phyloP scores from a whole-genome alignment of 2,113 vertebrate genomes.

The Ptilorrhoa leucosticta region DNA sequence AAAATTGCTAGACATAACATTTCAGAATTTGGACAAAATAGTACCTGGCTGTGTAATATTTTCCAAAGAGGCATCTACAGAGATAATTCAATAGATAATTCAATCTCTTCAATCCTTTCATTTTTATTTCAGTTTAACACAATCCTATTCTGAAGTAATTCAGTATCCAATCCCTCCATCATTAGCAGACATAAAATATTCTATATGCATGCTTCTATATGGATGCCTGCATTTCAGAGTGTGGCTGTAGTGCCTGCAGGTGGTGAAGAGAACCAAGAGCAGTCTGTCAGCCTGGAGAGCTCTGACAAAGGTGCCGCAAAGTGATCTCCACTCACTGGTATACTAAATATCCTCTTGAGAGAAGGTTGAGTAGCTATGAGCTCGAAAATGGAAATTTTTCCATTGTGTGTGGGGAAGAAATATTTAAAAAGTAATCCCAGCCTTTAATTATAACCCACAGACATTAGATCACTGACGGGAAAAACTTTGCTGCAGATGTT shows the following conservation, averaged over 20 bases:
- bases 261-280: not conserved
- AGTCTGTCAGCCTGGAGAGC: not conserved
- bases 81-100: not conserved
- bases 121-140: not conserved
- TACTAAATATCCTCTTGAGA: not conserved
- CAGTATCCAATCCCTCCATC: not conserved
- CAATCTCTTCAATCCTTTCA: not conserved
- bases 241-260: accelerated
- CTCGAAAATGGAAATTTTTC: not conserved
- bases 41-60: not conserved
- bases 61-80: not conserved
- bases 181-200: not conserved
- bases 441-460: conserved; percentile 26
- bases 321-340: not conserved
- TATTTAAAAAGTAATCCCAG: not conserved
- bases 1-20: not conserved
- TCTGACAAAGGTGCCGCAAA: conserved; percentile 4
- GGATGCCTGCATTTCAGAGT: not conserved
- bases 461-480: conserved; percentile 36
- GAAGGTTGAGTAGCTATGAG: not conserved
- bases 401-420: not conserved
- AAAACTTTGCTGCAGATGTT: conserved; percentile 39
- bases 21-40: not conserved
- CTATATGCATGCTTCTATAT: not conserved
- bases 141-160: not conserved